Evolutionary conservation across 2,888 invertebrate genomes (phyloP).

Genomic region (Boloria euphrosyne): DNA sequence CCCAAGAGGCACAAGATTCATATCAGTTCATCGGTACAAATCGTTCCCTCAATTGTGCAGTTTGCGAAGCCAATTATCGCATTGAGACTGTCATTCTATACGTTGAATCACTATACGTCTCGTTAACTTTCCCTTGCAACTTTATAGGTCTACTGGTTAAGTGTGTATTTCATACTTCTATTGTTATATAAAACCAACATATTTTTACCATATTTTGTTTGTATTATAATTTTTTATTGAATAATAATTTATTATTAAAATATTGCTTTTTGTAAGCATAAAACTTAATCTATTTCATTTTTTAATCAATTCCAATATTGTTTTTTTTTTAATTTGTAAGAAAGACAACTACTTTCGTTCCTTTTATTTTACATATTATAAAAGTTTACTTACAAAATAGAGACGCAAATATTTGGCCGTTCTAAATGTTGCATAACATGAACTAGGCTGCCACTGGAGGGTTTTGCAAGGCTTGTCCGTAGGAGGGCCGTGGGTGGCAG

Average conservation of each 20-base stretch:
- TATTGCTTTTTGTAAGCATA: too few species aligned
- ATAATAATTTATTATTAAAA: too few species aligned
- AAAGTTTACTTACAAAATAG: background rate
- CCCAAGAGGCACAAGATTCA: slow-evolving; percentile 11
- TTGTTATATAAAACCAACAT: too few species aligned
- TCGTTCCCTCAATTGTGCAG: slow-evolving; percentile 66
- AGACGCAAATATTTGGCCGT: slow-evolving; percentile 10
- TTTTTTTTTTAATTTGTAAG: too few species aligned
- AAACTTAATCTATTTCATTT: too few species aligned
- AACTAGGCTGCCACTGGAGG: slow-evolving; percentile 44
- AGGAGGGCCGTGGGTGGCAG: slow-evolving; percentile 70
- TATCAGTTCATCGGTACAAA: slow-evolving; percentile 63
- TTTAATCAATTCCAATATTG: too few species aligned
- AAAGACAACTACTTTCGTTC: too few species aligned
- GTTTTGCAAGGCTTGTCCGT: slow-evolving; percentile 73
- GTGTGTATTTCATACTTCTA: slow-evolving; percentile 1
- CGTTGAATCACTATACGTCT: slow-evolving; percentile 59
- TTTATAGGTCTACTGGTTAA: slow-evolving; percentile 7
- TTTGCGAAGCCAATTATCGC: slow-evolving; percentile 67
- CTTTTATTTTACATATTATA: background rate
- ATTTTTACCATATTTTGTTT: too few species aligned
- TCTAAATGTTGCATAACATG: slow-evolving; percentile 22
- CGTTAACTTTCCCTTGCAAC: slow-evolving; percentile 31
- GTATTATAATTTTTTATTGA: too few species aligned
- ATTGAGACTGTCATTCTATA: slow-evolving; percentile 53